Conservation (phyloP, 64 coral and sea anemone genomes). For the Catalaphyllia jardinei region DNA sequence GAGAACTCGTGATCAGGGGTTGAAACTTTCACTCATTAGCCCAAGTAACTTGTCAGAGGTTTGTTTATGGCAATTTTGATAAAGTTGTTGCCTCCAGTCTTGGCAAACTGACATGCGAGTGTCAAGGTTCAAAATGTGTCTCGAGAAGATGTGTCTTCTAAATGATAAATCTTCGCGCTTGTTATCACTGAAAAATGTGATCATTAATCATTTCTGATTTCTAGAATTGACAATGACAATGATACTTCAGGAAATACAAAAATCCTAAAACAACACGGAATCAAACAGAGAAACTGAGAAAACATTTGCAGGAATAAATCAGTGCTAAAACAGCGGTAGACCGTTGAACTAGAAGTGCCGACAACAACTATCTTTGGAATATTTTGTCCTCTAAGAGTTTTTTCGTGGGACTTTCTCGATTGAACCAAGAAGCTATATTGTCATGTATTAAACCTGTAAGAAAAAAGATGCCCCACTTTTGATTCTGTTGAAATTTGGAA, state of each 20-base stretch:
- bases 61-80: not conserved
- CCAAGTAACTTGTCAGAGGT: not conserved
- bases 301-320: not conserved
- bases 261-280: slow-evolving; percentile 15
- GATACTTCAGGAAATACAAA: slow-evolving; percentile 24
- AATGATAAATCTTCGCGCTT: slow-evolving; percentile 8
- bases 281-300: not conserved
- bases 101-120: not conserved
- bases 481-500: too few species aligned
- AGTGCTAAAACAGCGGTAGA: too few species aligned
- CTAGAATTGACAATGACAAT: not conserved
- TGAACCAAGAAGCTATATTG: too few species aligned
- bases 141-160: not conserved
- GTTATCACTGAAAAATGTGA: not conserved
- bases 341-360: too few species aligned
- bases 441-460: too few species aligned
- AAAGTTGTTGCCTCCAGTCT: not conserved
- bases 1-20: too few species aligned
- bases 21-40: too few species aligned
- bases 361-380: too few species aligned
- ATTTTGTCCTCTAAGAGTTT: too few species aligned
- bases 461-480: too few species aligned
- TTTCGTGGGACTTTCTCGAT: too few species aligned
- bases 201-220: not conserved
- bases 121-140: not conserved